A percentile compares a stretch with the other conserved stretches of the same genome.
These are phyloP conservation scores for Molossus alvarezi DNA, from an alignment of 2,797 vertebrate genomes.

Conservation along the genomic window DNA sequence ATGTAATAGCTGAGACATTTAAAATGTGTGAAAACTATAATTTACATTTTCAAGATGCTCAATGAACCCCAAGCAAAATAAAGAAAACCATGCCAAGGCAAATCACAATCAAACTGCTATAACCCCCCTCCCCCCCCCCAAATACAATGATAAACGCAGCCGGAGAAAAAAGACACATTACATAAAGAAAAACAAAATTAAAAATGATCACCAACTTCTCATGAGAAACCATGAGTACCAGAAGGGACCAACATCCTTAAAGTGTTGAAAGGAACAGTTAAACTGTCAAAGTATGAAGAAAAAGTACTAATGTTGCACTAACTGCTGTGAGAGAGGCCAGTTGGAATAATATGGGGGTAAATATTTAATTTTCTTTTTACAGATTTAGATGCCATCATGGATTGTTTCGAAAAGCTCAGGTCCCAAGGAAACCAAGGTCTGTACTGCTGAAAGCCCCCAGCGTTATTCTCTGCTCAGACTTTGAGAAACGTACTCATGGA, in stretches of 20 bases:
- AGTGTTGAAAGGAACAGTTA: background rate
- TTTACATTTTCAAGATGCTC: background rate
- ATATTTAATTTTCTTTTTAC: background rate
- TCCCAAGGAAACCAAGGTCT: background rate
- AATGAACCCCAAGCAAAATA: background rate
- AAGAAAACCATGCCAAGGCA: background rate
- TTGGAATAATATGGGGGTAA: background rate
- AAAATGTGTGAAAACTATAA: constrained; percentile 39
- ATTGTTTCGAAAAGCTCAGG: background rate
- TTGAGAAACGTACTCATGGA: background rate
- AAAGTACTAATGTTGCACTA: background rate
- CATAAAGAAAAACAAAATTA: background rate
- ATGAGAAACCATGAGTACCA: background rate
- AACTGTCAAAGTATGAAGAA: background rate
- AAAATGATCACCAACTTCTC: background rate
- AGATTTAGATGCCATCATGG: background rate
- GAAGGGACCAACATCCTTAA: background rate
- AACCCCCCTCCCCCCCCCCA: too few relatives aligned
- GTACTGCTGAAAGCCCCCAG: background rate
- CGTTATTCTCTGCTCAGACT: background rate
- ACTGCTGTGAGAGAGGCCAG: background rate
- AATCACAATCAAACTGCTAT: background rate
- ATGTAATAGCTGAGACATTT: background rate
- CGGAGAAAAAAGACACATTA: background rate
- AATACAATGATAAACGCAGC: too few relatives aligned